phyloP scores from a whole-genome alignment of 2,888 invertebrate species.

The Branchellion lobata region DNA sequence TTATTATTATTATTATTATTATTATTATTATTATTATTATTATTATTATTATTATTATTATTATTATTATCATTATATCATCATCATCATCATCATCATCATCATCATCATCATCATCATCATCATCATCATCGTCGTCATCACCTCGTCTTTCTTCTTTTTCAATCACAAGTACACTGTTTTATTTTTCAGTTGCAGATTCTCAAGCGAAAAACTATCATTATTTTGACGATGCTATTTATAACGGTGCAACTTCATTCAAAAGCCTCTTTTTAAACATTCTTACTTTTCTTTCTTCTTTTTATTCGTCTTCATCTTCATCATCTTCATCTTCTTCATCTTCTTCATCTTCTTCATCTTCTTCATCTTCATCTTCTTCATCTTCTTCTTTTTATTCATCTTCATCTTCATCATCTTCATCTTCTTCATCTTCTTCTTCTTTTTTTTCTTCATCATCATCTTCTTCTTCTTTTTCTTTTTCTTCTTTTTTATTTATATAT shows the following conservation, averaged over 20 bases:
- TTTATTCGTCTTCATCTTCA: neutral
- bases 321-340: slow-evolving; percentile 8
- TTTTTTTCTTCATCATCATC: neutral
- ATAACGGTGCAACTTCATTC: too few relatives aligned
- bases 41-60: neutral
- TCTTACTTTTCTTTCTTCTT: too few relatives aligned
- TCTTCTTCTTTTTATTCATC: slow-evolving; percentile 38
- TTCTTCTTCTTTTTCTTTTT: neutral
- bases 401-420: slow-evolving; percentile 42
- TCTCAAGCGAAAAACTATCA: too few relatives aligned
- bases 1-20: neutral
- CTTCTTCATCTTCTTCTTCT: slow-evolving; percentile 33
- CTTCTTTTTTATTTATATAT: neutral
- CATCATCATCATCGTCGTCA: slow-evolving; percentile 43
- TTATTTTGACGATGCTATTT: too few relatives aligned
- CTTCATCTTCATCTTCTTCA: slow-evolving; percentile 27
- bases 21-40: too few relatives aligned
- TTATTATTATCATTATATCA: neutral
- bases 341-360: slow-evolving; percentile 3
- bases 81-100: slow-evolving; percentile 42
- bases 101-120: slow-evolving; percentile 41
- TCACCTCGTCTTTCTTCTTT: slow-evolving; percentile 3
- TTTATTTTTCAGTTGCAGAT: neutral
- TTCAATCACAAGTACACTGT: neutral
- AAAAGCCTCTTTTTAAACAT: too few relatives aligned